Conservation (phyloP, 2,113 vertebrate genomes). For the Cyphomyrus discorhynchus region DNA sequence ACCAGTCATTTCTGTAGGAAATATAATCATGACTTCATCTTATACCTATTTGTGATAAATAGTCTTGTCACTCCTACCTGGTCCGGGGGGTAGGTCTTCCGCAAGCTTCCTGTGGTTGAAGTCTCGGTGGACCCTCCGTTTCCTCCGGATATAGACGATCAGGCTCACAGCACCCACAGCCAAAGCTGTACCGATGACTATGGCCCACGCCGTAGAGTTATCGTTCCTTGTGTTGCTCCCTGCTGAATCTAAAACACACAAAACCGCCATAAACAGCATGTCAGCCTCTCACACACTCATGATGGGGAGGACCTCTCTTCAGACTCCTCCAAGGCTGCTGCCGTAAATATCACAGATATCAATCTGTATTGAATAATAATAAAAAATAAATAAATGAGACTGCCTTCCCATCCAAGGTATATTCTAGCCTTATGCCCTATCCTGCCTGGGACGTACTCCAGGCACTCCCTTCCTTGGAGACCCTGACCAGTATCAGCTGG, state of each 20-base stretch:
- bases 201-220: constrained; percentile 47
- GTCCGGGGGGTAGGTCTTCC: constrained; percentile 66
- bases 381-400: background rate
- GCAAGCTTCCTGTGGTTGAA: constrained; percentile 79
- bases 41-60: background rate
- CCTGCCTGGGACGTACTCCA: background rate
- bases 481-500: background rate
- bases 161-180: constrained; percentile 56
- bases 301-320: background rate
- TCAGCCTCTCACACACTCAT: background rate
- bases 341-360: background rate
- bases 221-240: background rate
- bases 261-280: too few relatives aligned
- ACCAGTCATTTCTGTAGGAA: background rate
- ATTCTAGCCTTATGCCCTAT: background rate
- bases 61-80: constrained; percentile 61
- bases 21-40: background rate
- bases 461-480: background rate
- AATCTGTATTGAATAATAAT: background rate
- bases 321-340: background rate
- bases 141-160: constrained; percentile 58
- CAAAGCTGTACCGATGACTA: constrained; percentile 57
- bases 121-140: constrained; percentile 50
- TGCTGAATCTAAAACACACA: background rate
- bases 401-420: background rate